phyloP scores from a whole-genome alignment of 92 coral and sea anemone species.

The Montipora capitata region DNA sequence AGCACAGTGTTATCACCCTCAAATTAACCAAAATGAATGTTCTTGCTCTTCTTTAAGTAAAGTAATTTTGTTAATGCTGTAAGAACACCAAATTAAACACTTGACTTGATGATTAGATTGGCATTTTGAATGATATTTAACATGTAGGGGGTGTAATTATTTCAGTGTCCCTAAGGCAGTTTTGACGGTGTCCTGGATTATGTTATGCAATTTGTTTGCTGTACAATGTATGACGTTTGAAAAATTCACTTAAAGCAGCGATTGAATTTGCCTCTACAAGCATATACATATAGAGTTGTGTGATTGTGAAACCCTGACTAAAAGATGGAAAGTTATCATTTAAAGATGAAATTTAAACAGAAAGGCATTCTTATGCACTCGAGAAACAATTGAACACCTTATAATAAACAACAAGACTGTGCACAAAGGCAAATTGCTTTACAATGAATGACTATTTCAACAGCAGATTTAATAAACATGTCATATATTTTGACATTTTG shows the following conservation, averaged over 20 bases:
- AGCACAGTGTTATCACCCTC: background rate
- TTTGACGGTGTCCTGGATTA: background rate
- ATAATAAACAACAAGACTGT: background rate
- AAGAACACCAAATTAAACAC: background rate
- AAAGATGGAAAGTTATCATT: background rate
- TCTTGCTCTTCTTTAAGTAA: background rate
- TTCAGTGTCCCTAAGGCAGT: background rate
- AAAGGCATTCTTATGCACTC: background rate
- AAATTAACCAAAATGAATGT: background rate
- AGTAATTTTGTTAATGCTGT: background rate
- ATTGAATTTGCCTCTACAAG: background rate
- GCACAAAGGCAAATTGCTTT: background rate
- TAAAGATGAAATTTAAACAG: background rate
- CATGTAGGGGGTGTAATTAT: background rate
- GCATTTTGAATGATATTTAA: background rate
- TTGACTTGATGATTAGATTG: constrained; percentile 1
- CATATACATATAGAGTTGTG: background rate
- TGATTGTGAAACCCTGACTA: background rate
- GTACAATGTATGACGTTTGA: constrained; percentile 1
- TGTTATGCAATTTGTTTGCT: background rate
- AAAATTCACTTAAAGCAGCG: constrained; percentile 1
- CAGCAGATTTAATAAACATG: background rate
- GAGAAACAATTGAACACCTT: background rate
- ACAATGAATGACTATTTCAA: background rate
- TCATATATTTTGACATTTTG: background rate